A percentile compares a stretch with the other conserved stretches of the same genome.
Conservation (phyloP, 2,888 invertebrate species). For the Lasioglossum pauxillum region DNA sequence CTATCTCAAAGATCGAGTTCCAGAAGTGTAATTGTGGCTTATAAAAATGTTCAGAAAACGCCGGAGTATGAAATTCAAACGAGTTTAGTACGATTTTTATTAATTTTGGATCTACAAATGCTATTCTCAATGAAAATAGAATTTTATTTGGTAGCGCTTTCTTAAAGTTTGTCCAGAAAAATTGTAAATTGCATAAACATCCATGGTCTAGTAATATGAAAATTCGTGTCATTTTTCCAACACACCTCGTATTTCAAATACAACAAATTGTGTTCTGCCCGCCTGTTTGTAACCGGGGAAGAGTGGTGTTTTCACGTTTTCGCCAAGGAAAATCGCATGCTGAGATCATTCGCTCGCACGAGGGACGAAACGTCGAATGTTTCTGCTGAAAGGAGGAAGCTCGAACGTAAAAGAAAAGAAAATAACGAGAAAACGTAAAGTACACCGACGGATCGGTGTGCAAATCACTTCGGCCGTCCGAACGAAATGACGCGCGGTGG, state of each 20-base stretch:
- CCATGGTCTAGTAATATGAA: too few relatives aligned
- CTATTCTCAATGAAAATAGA: too few relatives aligned
- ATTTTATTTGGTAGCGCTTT: too few relatives aligned
- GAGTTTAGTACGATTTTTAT: too few relatives aligned
- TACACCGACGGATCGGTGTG: background rate
- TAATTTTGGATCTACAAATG: too few relatives aligned
- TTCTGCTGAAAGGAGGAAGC: constrained; percentile 43
- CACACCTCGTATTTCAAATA: background rate
- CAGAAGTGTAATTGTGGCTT: too few relatives aligned
- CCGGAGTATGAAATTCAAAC: too few relatives aligned
- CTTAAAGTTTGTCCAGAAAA: too few relatives aligned
- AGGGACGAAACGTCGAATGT: background rate
- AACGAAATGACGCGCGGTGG: constrained; percentile 20
- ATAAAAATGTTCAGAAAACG: too few relatives aligned
- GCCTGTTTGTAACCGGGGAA: background rate
- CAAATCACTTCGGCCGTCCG: constrained; percentile 10
- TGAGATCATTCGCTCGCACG: background rate
- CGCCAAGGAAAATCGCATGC: background rate
- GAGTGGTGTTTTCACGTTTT: constrained; percentile 6
- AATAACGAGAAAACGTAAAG: constrained; percentile 16
- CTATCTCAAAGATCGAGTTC: too few relatives aligned
- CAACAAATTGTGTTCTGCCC: constrained; percentile 11
- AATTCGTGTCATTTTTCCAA: too few relatives aligned
- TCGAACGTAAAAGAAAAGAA: constrained; percentile 37
- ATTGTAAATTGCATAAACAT: too few relatives aligned